A percentile compares a stretch with the other conserved stretches of the same genome.
phyloP scores from a whole-genome alignment of 2,888 invertebrate genomes.

The Chloroclysta siterata region DNA sequence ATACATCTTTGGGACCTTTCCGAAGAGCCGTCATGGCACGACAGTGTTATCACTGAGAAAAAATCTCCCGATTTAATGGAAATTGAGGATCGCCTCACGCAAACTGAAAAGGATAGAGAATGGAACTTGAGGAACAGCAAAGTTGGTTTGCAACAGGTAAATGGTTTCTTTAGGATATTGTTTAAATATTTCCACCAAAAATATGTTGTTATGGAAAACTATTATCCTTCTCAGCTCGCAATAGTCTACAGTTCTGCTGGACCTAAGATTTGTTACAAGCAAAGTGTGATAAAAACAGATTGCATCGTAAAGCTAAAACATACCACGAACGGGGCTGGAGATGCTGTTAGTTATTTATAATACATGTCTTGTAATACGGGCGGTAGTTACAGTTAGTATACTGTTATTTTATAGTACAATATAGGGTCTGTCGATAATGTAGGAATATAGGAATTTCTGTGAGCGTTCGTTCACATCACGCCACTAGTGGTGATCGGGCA shows the following conservation, averaged over 20 bases:
- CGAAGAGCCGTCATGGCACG: conserved; percentile 63
- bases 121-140: conserved; percentile 65
- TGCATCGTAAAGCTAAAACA: neutral
- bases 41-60: conserved; percentile 49
- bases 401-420: too few relatives aligned
- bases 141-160: conserved; percentile 51
- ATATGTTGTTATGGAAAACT: too few relatives aligned
- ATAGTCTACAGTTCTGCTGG: conserved; percentile 25
- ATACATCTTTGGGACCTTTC: conserved; percentile 76
- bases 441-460: too few relatives aligned
- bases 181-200: too few relatives aligned
- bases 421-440: too few relatives aligned
- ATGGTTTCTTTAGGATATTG: too few relatives aligned
- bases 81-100: conserved; percentile 49
- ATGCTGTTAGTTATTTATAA: neutral
- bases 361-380: too few relatives aligned
- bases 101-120: conserved; percentile 61
- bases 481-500: too few relatives aligned
- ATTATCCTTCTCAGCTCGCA: conserved; percentile 13
- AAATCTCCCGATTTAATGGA: conserved; percentile 55
- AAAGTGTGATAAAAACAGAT: neutral
- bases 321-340: neutral
- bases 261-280: conserved; percentile 25
- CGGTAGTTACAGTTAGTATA: too few relatives aligned
- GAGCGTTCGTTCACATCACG: too few relatives aligned